These are phyloP conservation scores for Pocillopora verrucosa DNA, from an alignment of 64 coral and sea anemone genomes.

Conservation along the genomic window DNA sequence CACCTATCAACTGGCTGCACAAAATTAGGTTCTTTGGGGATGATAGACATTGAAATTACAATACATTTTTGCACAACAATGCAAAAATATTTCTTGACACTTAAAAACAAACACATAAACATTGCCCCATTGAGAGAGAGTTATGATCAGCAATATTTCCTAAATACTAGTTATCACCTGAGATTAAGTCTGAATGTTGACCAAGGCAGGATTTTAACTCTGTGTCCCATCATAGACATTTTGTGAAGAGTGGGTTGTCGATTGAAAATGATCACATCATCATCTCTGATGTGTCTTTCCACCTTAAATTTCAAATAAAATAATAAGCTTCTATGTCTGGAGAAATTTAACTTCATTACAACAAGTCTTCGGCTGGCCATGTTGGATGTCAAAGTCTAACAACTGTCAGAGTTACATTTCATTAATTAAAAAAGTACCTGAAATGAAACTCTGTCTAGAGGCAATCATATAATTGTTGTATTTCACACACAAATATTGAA, in stretches of 20 bases:
- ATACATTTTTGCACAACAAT: too few relatives aligned
- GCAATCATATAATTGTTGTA: not conserved
- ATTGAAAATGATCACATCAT: slow-evolving; percentile 98
- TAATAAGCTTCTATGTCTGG: not conserved
- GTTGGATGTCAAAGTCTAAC: too few relatives aligned
- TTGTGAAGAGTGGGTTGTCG: slow-evolving; percentile 98
- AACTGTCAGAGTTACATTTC: too few relatives aligned
- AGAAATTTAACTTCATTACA: too few relatives aligned
- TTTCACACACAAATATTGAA: not conserved
- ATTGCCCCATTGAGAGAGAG: not conserved
- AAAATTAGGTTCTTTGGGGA: too few relatives aligned
- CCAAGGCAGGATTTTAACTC: slow-evolving; percentile 97
- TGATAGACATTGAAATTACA: too few relatives aligned
- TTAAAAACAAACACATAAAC: not conserved
- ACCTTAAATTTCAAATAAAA: slow-evolving; percentile 51
- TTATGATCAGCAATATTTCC: not conserved
- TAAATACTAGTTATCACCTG: slow-evolving; percentile 47
- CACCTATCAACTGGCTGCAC: too few relatives aligned
- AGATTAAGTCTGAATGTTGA: slow-evolving; percentile 98
- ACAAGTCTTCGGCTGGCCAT: too few relatives aligned
- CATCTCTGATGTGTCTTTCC: slow-evolving; percentile 93
- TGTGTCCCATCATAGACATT: slow-evolving; percentile 99
- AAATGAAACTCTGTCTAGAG: too few relatives aligned
- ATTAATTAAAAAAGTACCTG: too few relatives aligned
- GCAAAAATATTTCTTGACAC: too few relatives aligned